Conservation (phyloP, 2,113 vertebrate genomes). For the Oreotrochilus melanogaster region DNA sequence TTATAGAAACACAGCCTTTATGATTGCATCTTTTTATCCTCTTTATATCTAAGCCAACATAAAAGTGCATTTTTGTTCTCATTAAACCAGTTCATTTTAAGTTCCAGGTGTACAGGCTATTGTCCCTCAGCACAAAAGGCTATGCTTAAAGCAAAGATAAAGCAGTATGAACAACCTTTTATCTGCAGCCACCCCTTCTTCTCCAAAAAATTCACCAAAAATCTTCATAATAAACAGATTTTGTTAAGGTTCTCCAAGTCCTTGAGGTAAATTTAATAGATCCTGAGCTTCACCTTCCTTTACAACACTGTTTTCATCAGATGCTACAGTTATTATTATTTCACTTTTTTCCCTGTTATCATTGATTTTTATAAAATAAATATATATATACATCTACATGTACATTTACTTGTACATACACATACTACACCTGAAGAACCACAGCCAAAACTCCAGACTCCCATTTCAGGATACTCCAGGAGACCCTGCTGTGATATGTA, state of each 20-base stretch:
- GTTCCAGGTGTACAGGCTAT: background rate
- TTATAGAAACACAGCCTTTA: background rate
- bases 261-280: background rate
- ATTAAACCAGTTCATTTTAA: background rate
- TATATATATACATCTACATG: background rate
- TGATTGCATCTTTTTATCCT: background rate
- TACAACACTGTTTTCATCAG: accelerated
- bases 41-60: background rate
- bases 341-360: background rate
- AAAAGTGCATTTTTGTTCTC: background rate
- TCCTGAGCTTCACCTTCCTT: background rate
- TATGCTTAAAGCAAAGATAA: background rate
- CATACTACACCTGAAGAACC: background rate
- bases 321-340: too few relatives aligned
- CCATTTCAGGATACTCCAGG: background rate
- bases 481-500: background rate
- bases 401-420: too few relatives aligned
- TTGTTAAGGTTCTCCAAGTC: background rate
- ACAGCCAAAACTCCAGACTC: background rate
- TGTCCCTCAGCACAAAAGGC: background rate
- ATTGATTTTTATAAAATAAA: background rate
- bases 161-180: background rate
- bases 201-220: background rate
- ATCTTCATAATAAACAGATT: background rate
- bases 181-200: background rate